Conservation (phyloP, 1,140 invertebrate species). For the Sycophila sp. region DNA sequence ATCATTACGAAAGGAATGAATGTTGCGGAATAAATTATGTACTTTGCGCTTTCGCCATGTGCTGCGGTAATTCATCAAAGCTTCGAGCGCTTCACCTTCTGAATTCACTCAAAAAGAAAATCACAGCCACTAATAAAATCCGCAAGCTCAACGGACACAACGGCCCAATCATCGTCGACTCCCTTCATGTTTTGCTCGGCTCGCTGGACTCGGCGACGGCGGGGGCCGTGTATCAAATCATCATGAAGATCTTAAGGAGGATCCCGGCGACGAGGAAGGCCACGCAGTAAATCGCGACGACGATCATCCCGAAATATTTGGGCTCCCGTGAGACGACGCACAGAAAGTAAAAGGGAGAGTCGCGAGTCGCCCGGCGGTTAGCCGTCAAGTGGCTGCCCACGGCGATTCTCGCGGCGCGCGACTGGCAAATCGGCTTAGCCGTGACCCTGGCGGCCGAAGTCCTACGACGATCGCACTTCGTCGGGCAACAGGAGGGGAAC, state of each 20-base stretch:
- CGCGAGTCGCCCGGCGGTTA: slow-evolving; percentile 18
- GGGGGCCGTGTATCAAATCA: slow-evolving; percentile 46
- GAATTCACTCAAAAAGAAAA: too few relatives aligned
- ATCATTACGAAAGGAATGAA: too few relatives aligned
- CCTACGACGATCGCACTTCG: slow-evolving; percentile 2
- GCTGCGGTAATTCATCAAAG: too few relatives aligned
- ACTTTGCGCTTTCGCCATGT: not conserved
- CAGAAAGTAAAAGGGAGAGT: not conserved
- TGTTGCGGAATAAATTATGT: too few relatives aligned
- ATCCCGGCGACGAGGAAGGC: slow-evolving; percentile 60
- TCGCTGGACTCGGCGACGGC: not conserved
- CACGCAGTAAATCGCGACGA: slow-evolving; percentile 62
- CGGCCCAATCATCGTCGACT: too few relatives aligned
- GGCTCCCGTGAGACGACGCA: not conserved
- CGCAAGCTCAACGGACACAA: not conserved
- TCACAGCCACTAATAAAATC: too few relatives aligned
- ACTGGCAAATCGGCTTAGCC: slow-evolving; percentile 15
- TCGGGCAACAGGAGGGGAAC: too few relatives aligned
- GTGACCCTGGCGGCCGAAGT: slow-evolving; percentile 19
- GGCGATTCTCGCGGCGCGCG: not conserved
- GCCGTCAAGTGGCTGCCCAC: slow-evolving; percentile 37
- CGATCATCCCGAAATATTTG: slow-evolving; percentile 52
- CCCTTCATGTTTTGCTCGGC: too few relatives aligned
- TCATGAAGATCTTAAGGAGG: slow-evolving; percentile 58
- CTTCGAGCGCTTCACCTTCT: too few relatives aligned